Evolutionary conservation across 2,888 invertebrate species (phyloP).

Genomic region (Poecilobothrus nobilitatus): DNA sequence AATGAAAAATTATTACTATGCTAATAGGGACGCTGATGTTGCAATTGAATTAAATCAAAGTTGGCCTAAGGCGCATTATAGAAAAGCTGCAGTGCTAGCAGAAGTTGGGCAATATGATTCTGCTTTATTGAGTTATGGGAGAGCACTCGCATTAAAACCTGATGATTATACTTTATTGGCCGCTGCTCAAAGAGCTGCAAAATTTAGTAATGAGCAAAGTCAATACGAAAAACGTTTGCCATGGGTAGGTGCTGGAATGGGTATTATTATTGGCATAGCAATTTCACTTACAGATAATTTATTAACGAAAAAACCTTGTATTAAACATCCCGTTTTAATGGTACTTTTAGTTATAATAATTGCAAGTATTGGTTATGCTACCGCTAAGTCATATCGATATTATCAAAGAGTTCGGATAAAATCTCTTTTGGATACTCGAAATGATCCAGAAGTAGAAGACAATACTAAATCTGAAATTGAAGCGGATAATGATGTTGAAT

Average conservation of each 20-base stretch:
- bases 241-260: slow-evolving; percentile 67
- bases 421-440: slow-evolving; percentile 46
- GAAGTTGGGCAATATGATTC: slow-evolving; percentile 58
- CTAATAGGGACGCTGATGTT: slow-evolving; percentile 69
- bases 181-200: slow-evolving; percentile 53
- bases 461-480: slow-evolving; percentile 22
- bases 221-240: slow-evolving; percentile 61
- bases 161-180: slow-evolving; percentile 56
- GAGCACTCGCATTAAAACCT: slow-evolving; percentile 58
- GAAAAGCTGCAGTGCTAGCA: slow-evolving; percentile 63
- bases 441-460: slow-evolving; percentile 23
- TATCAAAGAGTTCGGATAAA: slow-evolving; percentile 48
- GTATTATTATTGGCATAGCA: slow-evolving; percentile 57
- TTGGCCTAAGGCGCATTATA: slow-evolving; percentile 73
- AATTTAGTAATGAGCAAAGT: slow-evolving; percentile 51
- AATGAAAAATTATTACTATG: slow-evolving; percentile 65
- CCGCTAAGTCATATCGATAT: slow-evolving; percentile 53
- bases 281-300: slow-evolving; percentile 62
- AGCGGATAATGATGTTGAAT: slow-evolving; percentile 18
- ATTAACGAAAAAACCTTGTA: slow-evolving; percentile 55
- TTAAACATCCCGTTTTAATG: slow-evolving; percentile 64
- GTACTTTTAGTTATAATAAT: slow-evolving; percentile 59
- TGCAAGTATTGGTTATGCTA: slow-evolving; percentile 57
- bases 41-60: slow-evolving; percentile 64
- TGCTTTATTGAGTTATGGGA: slow-evolving; percentile 59